Percentiles rank a stretch among this genome's conserved stretches.
phyloP scores from a whole-genome alignment of 2,797 vertebrate genomes.

The Thunnus albacares region DNA sequence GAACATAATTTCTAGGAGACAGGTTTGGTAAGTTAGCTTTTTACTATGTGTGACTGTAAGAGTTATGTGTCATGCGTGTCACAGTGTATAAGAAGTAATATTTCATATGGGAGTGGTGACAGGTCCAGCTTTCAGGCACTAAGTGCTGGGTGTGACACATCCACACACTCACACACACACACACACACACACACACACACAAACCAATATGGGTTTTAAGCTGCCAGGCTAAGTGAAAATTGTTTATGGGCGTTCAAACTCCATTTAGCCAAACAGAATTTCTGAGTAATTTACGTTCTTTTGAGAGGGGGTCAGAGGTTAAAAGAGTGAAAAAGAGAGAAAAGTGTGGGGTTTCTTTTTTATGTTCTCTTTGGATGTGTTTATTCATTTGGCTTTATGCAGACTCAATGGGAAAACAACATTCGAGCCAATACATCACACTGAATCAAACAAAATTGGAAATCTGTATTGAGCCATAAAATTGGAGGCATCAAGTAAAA shows the following conservation, averaged over 20 bases:
- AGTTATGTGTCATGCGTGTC: background rate
- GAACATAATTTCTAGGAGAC: too few species aligned
- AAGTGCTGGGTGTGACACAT: background rate
- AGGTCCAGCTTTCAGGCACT: constrained; percentile 4
- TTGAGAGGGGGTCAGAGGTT: background rate
- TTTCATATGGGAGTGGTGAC: constrained; percentile 1
- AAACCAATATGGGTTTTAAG: background rate
- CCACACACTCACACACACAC: constrained; percentile 5
- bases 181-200: background rate
- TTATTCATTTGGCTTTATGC: background rate
- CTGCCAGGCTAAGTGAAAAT: background rate
- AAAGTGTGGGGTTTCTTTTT: background rate
- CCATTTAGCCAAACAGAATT: background rate
- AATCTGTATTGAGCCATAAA: background rate
- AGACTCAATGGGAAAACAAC: background rate
- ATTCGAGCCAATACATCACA: background rate
- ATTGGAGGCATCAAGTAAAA: background rate
- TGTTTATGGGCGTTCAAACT: constrained; percentile 17
- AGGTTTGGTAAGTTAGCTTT: too few species aligned
- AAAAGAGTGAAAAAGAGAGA: background rate
- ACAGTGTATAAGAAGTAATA: background rate
- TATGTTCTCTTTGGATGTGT: background rate
- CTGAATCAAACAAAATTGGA: background rate
- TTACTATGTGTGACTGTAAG: background rate
- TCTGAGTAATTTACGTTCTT: background rate